Percentiles rank a stretch among this genome's conserved stretches.
These are phyloP conservation scores for Clanis bilineata DNA, from an alignment of 2,888 invertebrate species.

Conservation along the genomic window DNA sequence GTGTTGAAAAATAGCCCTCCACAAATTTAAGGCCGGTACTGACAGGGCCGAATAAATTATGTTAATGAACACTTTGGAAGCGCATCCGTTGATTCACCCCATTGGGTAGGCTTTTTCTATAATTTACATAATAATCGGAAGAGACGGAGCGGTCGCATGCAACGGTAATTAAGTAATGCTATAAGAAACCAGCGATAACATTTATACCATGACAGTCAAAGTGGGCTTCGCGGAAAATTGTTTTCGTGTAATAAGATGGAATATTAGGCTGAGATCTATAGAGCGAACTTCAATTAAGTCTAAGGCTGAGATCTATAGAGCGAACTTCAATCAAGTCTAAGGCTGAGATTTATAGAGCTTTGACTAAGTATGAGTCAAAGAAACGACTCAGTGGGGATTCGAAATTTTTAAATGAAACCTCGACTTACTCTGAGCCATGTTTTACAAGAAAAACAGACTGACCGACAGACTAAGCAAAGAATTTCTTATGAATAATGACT, in stretches of 20 bases:
- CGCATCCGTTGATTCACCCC: conserved; percentile 72
- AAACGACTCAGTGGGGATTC: too few species aligned
- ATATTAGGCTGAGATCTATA: too few species aligned
- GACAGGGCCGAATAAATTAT: conserved; percentile 80
- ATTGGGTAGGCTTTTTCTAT: conserved; percentile 60
- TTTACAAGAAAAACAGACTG: too few species aligned
- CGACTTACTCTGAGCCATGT: too few species aligned
- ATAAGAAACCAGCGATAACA: conserved; percentile 22
- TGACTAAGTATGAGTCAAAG: too few species aligned
- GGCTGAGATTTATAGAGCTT: too few species aligned
- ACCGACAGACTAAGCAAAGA: too few species aligned
- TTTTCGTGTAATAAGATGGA: conserved; percentile 21
- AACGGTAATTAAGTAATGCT: conserved; percentile 21
- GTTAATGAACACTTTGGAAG: conserved; percentile 77
- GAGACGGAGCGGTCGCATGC: conserved; percentile 31
- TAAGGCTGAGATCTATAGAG: too few species aligned
- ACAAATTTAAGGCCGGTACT: conserved; percentile 76
- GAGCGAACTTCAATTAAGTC: too few species aligned
- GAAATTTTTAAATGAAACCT: too few species aligned
- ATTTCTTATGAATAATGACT: too few species aligned
- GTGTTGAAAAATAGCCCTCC: conserved; percentile 71
- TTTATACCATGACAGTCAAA: not conserved
- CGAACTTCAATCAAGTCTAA: too few species aligned
- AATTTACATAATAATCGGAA: conserved; percentile 69
- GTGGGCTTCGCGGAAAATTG: not conserved